Evolutionary conservation across 1,140 invertebrate species (phyloP), one percentile per base, ranked within the genome.

Genomic region (Cotesia chilonis): DNA sequence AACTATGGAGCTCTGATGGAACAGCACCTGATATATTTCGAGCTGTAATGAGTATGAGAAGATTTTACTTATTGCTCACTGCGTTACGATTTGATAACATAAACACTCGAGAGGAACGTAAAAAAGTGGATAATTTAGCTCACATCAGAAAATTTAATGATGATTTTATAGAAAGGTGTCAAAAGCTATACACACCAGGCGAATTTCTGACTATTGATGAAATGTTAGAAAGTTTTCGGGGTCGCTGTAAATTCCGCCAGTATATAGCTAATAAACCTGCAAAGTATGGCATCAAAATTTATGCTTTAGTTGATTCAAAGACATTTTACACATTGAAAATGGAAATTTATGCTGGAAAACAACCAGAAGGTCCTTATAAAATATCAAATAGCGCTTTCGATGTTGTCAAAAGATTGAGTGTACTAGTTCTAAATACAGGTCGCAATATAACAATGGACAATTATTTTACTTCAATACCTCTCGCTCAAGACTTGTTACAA

Each of bases 81-180:
- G 82, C 78, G 70, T 57, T 86, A 5, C 75, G 82, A 52, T 82
- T 85, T 71, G 80, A 84, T 71, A 74, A 81, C 54, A 80, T 79
- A 75, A 63, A 51, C 64, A 80, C 79, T 36, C 73, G 82, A 69
- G 20, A 60, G 6, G 70, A 75, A 67, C 72, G 78, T 64, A 77
- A 74, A 61, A 65, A 72, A 71, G 17, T 65, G 35, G 83, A 85
- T 75, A 72, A 75, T 68, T 83, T 86, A 77, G 80, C 81, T 36
- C 77, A 72, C 3, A 80, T 86, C 7, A 71, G 80, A 70, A 76
- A 84, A 67, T 71, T 86, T 64, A 87, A 79, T 79, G 76, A 84
- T 17, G 73, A 73, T 6, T 81, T 84, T 61, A 60, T 73, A 4
- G n/a, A 35, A 10, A 70, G 74, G 7, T 77, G 69, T 52, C 37